Base-by-base conservation (phyloP, 2,888 invertebrate species). In the Xanthorhoe spadicearia region DNA sequence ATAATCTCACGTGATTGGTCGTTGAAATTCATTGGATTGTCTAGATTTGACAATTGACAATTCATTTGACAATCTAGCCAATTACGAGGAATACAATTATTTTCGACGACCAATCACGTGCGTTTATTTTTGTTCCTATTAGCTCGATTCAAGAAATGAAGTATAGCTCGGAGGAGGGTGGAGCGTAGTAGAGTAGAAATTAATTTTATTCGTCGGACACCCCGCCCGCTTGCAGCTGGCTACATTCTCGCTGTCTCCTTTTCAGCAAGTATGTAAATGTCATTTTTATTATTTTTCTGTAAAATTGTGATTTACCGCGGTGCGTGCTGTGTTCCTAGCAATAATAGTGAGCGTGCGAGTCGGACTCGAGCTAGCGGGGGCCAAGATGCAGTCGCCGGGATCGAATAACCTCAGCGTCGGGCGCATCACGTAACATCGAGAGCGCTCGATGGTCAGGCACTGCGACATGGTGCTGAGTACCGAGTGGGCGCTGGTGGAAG, bases 401-500 rank as follows among this genome's bases (percentile, higher is more conserved):
- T 74, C 70, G 78, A 78, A 86, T 91, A 91, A 92, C 92, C 92
- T 92, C 84, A 80, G 85, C 80, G 84, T 83, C 70, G 77, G 69
- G 77, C 79, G 80, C 81, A 83, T 89, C 91, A 92, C 92, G 91
- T 91, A 90, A 92, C 91, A 80, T 81, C 84, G 84, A 83, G 80
- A 82, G 86, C 77, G 85, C 83, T 85, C 81, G 86, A 93, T 93
- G 93, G 93, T 93, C 84, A 89, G 85, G 83, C 83, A 83, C 78
- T 77, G 79, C 83, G 92, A 89, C 85, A 95, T 95, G 95, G 95
- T 95, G 95, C 95, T 99, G 94, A 99, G 98, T 93, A 99, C 99
- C 89, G 99, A 99, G 95, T 99, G 99, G 99, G 98, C 98, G 81
- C 99, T 99, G 95, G 98, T 99, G 89, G 99, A 99, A 96, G 98